Percentiles rank a stretch among this genome's conserved stretches.
Conservation (phyloP, 2,888 invertebrate genomes). For the Ecdyonurus torrentis region DNA sequence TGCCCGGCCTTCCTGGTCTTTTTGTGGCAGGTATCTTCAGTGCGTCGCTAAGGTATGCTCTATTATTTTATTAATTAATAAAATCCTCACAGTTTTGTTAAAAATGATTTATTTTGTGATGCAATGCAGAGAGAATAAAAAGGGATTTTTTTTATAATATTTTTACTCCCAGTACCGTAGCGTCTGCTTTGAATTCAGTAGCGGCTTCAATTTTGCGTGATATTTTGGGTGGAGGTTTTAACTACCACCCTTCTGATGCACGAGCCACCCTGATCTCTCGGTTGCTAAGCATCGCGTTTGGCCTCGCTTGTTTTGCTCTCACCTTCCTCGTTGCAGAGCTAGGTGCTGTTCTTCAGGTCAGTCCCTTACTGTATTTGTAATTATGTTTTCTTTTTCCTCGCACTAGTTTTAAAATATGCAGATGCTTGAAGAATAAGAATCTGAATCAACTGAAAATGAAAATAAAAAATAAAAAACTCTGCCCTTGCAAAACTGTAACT, state of each 20-base stretch:
- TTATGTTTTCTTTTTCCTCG: no score
- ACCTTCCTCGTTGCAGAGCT: constrained; percentile 75
- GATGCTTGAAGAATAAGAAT: no score
- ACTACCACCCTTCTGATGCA: constrained; percentile 50
- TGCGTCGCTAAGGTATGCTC: constrained; percentile 92
- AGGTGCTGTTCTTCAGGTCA: constrained; percentile 69
- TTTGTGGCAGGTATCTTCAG: constrained; percentile 94
- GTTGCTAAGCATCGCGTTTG: constrained; percentile 51
- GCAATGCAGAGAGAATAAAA: no score
- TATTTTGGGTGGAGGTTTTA: constrained; percentile 53
- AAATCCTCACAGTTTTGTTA: no score
- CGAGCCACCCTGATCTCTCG: constrained; percentile 58
- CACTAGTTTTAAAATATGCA: no score
- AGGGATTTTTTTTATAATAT: no score
- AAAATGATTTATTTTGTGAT: no score
- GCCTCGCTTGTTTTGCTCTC: constrained; percentile 56
- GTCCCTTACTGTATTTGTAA: no score
- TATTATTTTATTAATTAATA: no score
- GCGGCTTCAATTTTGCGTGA: constrained; percentile 86
- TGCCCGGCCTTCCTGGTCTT: constrained; percentile 71
- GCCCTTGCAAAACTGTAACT: no score
- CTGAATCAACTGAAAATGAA: no score
- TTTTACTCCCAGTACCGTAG: constrained; percentile 66
- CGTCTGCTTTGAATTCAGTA: constrained; percentile 85
- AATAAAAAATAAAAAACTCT: no score